Base-by-base conservation (phyloP, 2,113 vertebrate species). In the Cyanoramphus novaezelandiae region DNA sequence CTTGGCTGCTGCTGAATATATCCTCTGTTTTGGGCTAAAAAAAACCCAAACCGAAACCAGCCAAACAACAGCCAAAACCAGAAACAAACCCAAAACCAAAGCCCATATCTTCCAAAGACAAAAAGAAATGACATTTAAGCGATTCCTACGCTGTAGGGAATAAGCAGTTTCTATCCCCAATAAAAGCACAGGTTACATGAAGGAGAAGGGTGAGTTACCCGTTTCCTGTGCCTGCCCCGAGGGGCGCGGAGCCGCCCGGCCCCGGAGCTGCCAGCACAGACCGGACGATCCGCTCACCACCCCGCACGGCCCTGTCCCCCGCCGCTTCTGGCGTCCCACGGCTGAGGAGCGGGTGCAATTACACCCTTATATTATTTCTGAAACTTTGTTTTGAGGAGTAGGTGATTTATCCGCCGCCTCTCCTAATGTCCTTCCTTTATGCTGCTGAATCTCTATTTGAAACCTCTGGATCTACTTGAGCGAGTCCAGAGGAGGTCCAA, bases 161-260 rank as follows among this genome's bases (percentile, higher is more conserved):
- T 19, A 63, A 79, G 7, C 27, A 16, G 11, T 39, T 80, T 33
- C 17, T 49, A 11, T 10, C 2, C 11, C 2, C 17, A 10, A 17
- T 31, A 44, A 43, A 68, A 8, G 3, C 18, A 6, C 37, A 11
- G 10, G 24, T 20, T 35, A 35, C 5, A n/a, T 13, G 47, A 7
- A 24, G 31, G 55, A 19, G 21, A 55, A n/a, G 23, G 21, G 9
- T 8, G 5, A 33, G 16, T 47, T 44, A 35, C 7, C 50, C 25
- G 13, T 35, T 62, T 31, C 53, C 14, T 5, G 44, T 31, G 15
- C 46, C 31, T 9, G 31, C 43, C 74, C 14, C 2, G 17, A 33
- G 55, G 2, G 1, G 39, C 27, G 63, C 33, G 16, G 67, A 49
- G 4, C 6, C 1, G 0, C 13, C 12, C 2, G 2, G 31, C 1